Evolutionary conservation across 2,113 vertebrate species (phyloP), one percentile per base, ranked within the genome.

Genomic region (Symphodus melops): DNA sequence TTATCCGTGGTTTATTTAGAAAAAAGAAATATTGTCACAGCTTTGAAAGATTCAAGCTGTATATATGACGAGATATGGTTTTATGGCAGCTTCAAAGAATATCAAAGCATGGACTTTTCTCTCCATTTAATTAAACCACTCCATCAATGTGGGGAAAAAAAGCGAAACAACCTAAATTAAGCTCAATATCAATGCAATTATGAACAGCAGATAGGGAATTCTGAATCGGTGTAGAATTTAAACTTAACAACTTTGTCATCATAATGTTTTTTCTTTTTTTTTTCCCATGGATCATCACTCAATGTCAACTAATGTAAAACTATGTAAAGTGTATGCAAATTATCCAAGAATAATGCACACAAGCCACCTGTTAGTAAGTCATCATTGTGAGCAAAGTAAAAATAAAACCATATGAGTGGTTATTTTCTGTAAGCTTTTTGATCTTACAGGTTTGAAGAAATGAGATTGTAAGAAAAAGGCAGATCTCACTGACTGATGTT

Each of bases 241-340:
- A 33, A 33, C 28, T 5, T 33, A 33, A 33, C 28, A 33, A 62
- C 68, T 77, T 60, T 64, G 17, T 41, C 54, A 16, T 61, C 37
- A 28, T 49, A 17, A 11, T 3, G 9, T 23, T 58, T 36, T 9
- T 37, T 37, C 70, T 51, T 19, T 3, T 7, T 23, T 58, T 36
- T 9, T 37, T 37, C 70, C 54, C 19, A 25, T 8, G 17, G 44
- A 62, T 74, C 25, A 39, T 62, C 56, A 10, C 53, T 79, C 85
- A 88, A 75, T 70, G 87, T 78, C 83, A 87, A 69, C 78, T 68
- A 76, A 90, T 85, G 88, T 64, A 91, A 92, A 92, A 91, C 39
- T 87, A 90, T 90, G 87, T 83, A 91, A 89, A 91, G 64, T 25
- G 23, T 59, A 84, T 46, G 59, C 64, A 85, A 89, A 84, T 36